Evolutionary conservation across 1,140 invertebrate species (phyloP).

Genomic region (Microplitis mediator): DNA sequence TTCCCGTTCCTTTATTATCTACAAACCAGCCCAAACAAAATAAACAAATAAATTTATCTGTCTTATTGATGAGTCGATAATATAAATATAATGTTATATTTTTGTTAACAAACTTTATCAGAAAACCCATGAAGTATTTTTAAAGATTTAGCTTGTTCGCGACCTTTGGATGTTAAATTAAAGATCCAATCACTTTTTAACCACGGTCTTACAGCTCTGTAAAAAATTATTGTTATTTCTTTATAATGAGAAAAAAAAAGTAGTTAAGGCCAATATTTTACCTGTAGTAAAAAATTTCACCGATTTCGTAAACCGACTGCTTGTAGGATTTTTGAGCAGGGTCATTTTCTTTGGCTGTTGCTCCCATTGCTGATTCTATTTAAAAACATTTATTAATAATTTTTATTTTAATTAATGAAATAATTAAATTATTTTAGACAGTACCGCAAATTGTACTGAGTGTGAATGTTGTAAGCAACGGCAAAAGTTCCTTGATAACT

Average conservation of each 20-base stretch:
- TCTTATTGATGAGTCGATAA: neutral
- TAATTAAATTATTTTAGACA: neutral
- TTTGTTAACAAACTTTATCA: constrained; percentile 18
- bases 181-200: constrained; percentile 28
- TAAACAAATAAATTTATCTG: neutral
- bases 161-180: constrained; percentile 32
- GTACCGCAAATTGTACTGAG: constrained; percentile 72
- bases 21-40: neutral
- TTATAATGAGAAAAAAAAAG: no score
- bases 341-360: neutral
- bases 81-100: neutral
- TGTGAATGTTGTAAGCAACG: constrained; percentile 66
- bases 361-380: constrained; percentile 2
- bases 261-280: constrained; percentile 2
- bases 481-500: constrained; percentile 64
- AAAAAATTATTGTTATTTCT: neutral
- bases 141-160: constrained; percentile 20
- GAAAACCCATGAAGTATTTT: constrained; percentile 34
- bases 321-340: neutral
- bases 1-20: constrained; percentile 39
- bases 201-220: constrained; percentile 29
- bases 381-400: neutral
- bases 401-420: no score
- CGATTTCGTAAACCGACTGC: constrained; percentile 30
- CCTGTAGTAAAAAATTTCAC: constrained; percentile 34